Base-by-base conservation (phyloP, 2,797 vertebrate genomes). In the Dendrocincla tyrannina region DNA sequence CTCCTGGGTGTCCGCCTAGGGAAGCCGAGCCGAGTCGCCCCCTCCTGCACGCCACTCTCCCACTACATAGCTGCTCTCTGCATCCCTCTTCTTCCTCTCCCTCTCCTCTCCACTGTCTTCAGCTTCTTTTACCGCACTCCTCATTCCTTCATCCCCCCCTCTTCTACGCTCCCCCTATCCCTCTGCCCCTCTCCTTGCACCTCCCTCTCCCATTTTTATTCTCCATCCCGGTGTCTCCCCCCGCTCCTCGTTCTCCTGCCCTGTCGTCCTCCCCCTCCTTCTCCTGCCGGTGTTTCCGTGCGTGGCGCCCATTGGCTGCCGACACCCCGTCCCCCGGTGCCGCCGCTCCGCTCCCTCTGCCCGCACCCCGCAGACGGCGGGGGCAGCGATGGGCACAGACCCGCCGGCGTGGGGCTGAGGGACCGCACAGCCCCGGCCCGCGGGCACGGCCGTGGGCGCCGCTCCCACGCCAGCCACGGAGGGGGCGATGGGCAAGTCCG, bases 271-370 rank as follows among this genome's bases (percentile, higher is more conserved):
- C 76, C 76, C 82, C 95, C 78, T 73, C 86, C 96, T 95, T 94
- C 74, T 90, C 93, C 76, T 90, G 96, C 85, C 91, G 89, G 84
- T 94, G 94, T 95, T 94, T 17, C 56, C 39, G 62, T 35, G 74
- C 77, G 35, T 85, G 85, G 17, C 96, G 91, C 70, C 85, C 64
- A 85, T 95, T 97, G 97, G 97, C 80, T 94, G 67, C 60, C 77
- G 73, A 49, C 37, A 24, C 39, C 39, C 81, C 76, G 78, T 74
- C 69, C 63, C 35, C 63, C 86, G 55, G 64, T 89, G 4, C 72
- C 50, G 64, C 88, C 67, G 35, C 85, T 83, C 78, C 80, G 63
- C 85, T 88, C 39, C 64, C 91, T 44, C 93, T 78, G 81, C 70
- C 91, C 84, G 32, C 62, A 66, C 83, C 66, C 89, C 56, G 89